Conservation (phyloP, 2,888 invertebrate species). For the Tryphoninae sp. region DNA sequence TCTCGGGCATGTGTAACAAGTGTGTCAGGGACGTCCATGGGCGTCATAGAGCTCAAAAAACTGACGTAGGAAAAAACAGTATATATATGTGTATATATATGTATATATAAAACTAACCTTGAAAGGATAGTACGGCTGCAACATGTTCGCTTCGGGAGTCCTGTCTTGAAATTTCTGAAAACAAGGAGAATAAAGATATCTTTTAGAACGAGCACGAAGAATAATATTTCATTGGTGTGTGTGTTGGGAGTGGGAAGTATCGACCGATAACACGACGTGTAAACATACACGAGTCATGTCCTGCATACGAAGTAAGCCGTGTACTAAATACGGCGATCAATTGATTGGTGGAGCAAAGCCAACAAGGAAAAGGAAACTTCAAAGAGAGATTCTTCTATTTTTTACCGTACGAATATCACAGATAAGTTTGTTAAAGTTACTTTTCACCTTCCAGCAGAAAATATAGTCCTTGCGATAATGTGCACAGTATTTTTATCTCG, state of each 20-base stretch:
- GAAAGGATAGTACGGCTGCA: slow-evolving; percentile 93
- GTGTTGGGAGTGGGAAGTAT: slow-evolving; percentile 16
- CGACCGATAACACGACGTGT: slow-evolving; percentile 48
- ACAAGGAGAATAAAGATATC: neutral
- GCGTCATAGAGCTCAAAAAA: slow-evolving; percentile 55
- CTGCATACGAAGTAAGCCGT: neutral
- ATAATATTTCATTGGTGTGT: neutral
- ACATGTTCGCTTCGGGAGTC: slow-evolving; percentile 83
- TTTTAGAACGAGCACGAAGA: neutral
- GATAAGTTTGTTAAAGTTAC: neutral
- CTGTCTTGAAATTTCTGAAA: slow-evolving; percentile 44
- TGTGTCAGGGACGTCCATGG: slow-evolving; percentile 61
- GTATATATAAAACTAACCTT: slow-evolving; percentile 84
- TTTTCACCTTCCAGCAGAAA: neutral
- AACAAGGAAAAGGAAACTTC: neutral
- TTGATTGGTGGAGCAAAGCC: neutral
- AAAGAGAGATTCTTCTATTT: neutral
- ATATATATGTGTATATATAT: slow-evolving; percentile 30
- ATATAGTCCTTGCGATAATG: neutral
- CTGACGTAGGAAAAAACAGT: slow-evolving; percentile 47
- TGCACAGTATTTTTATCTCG: neutral
- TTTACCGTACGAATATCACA: neutral
- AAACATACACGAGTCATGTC: neutral
- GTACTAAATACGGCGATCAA: slow-evolving; percentile 7
- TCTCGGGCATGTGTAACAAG: slow-evolving; percentile 43